Evolutionary conservation across 1,140 invertebrate species (phyloP).

Genomic region (Galendromus occidentalis): DNA sequence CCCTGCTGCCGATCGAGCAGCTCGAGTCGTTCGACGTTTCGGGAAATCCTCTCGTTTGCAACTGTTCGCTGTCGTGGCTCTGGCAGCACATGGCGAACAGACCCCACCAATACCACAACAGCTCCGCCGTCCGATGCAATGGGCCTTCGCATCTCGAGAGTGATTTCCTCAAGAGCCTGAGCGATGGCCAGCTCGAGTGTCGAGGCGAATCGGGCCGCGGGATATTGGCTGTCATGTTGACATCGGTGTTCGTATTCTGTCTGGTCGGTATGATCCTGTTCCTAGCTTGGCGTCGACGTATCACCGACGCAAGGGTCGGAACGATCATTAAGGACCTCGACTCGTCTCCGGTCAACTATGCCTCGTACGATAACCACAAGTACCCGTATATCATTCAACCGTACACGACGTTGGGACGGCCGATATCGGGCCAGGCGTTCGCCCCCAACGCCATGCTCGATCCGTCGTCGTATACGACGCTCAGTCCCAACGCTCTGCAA

Average conservation of each 20-base stretch:
- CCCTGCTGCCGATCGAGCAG: conserved; percentile 14
- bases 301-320: conserved; percentile 6
- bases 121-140: background rate
- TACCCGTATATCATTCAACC: conserved; percentile 8
- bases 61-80: conserved; percentile 64
- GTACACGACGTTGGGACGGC: background rate
- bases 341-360: background rate
- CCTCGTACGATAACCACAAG: conserved; percentile 7
- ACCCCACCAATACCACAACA: background rate
- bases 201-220: background rate
- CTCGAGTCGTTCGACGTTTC: conserved; percentile 33
- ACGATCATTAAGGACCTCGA: conserved; percentile 8
- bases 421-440: background rate
- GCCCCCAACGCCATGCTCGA: background rate
- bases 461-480: background rate
- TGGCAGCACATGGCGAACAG: conserved; percentile 38
- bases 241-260: background rate
- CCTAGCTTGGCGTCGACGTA: background rate
- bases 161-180: conserved; percentile 4
- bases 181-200: conserved; percentile 3
- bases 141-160: background rate
- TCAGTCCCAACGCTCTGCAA: conserved; percentile 4
- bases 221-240: background rate
- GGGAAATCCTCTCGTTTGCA: conserved; percentile 62
- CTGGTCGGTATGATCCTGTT: background rate